phyloP scores from a whole-genome alignment of 2,113 vertebrate species.

The Carassius gibelio region DNA sequence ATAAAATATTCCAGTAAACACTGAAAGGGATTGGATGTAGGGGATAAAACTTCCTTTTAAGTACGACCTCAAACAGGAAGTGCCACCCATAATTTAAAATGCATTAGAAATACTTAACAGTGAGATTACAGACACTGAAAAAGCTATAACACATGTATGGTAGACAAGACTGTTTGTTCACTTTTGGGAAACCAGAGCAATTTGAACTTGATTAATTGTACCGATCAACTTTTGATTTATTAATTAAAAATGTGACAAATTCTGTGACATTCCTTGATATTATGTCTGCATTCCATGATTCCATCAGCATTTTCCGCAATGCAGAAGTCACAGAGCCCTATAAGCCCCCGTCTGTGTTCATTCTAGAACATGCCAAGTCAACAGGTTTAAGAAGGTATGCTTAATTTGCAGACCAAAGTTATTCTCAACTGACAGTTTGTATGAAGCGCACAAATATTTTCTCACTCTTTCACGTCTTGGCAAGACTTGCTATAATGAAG shows the following conservation, averaged over 20 bases:
- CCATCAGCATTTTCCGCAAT: background rate
- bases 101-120: background rate
- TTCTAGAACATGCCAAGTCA: background rate
- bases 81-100: background rate
- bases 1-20: background rate
- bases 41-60: background rate
- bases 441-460: background rate
- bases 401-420: conserved; percentile 19
- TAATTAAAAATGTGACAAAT: background rate
- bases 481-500: conserved; percentile 42
- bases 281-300: background rate
- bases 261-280: background rate
- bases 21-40: background rate
- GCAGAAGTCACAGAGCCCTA: background rate
- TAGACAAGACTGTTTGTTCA: background rate
- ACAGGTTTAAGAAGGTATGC: background rate
- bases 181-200: background rate
- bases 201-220: background rate
- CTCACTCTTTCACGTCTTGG: background rate
- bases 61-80: background rate
- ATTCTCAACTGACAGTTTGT: conserved; percentile 28
- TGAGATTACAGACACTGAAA: background rate
- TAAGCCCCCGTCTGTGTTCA: background rate
- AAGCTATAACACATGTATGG: background rate
- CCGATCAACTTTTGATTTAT: background rate